Conservation (phyloP, 2,113 vertebrate species). For the Crocuta crocuta region DNA sequence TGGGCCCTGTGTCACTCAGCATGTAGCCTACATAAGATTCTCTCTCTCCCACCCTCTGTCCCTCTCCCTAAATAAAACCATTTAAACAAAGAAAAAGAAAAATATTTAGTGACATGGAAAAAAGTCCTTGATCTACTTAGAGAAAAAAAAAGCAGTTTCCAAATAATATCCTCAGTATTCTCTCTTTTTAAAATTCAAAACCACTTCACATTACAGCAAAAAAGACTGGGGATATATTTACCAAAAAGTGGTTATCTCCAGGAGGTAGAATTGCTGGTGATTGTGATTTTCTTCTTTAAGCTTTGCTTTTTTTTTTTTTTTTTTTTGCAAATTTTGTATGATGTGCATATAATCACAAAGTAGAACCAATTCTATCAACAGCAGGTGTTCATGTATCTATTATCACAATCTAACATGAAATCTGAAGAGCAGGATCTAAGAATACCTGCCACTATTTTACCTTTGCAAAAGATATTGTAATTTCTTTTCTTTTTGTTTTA, state of each 20-base stretch:
- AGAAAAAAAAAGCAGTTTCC: not conserved
- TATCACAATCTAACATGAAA: not conserved
- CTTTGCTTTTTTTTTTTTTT: not conserved
- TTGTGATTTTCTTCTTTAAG: constrained; percentile 7
- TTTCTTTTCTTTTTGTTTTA: not conserved
- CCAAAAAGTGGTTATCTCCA: not conserved
- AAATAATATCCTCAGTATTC: constrained; percentile 1
- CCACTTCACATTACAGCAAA: not conserved
- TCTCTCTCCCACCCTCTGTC: too few relatives aligned
- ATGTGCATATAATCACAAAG: not conserved
- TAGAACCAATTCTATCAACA: not conserved
- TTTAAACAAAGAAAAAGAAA: not conserved
- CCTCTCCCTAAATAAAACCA: too few relatives aligned
- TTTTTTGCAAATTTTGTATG: not conserved
- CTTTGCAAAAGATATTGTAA: not conserved
- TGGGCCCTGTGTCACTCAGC: too few relatives aligned
- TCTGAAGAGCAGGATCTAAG: not conserved
- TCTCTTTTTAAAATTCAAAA: constrained; percentile 31
- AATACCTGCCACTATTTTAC: not conserved
- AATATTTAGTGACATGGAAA: not conserved
- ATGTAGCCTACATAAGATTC: too few relatives aligned
- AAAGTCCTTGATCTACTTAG: not conserved
- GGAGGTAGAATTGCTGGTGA: not conserved
- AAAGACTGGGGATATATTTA: not conserved
- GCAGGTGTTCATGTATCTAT: not conserved